phyloP scores from a whole-genome alignment of 2,113 vertebrate species.

The Nyctibius bracteatus region DNA sequence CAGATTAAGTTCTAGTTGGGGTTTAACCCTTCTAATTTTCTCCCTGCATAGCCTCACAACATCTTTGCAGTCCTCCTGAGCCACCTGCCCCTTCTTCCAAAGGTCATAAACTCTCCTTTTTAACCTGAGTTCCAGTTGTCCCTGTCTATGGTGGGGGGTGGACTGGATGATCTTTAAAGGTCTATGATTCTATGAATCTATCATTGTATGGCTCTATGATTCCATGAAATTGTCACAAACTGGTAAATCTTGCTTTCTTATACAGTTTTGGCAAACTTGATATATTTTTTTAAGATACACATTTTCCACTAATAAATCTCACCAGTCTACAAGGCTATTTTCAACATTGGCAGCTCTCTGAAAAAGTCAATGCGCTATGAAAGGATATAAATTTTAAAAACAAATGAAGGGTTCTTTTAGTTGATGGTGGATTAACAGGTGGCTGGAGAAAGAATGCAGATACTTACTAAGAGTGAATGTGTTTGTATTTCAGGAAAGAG shows the following conservation, averaged over 20 bases:
- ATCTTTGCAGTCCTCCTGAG: too few relatives aligned
- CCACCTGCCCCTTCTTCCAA: too few relatives aligned
- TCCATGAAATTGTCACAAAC: background rate
- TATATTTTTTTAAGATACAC: background rate
- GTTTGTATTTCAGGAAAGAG: background rate
- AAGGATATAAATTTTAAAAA: conserved; percentile 38
- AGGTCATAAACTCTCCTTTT: too few relatives aligned
- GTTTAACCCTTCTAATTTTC: too few relatives aligned
- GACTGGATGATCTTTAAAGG: background rate
- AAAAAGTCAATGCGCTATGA: background rate
- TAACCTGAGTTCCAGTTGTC: too few relatives aligned
- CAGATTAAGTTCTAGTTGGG: too few relatives aligned
- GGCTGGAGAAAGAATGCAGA: conserved; percentile 15
- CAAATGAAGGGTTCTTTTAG: background rate
- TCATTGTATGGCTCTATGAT: background rate
- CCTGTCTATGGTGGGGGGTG: background rate
- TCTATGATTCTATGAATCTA: background rate
- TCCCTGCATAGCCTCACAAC: too few relatives aligned
- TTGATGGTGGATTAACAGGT: conserved; percentile 25
- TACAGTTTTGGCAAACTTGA: background rate
- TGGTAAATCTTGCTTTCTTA: background rate
- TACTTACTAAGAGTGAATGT: background rate
- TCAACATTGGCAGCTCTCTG: conserved; percentile 15
- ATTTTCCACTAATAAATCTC: background rate
- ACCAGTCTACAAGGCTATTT: background rate